Conservation (phyloP, 2,888 invertebrate genomes). For the Phaonia tiefii region DNA sequence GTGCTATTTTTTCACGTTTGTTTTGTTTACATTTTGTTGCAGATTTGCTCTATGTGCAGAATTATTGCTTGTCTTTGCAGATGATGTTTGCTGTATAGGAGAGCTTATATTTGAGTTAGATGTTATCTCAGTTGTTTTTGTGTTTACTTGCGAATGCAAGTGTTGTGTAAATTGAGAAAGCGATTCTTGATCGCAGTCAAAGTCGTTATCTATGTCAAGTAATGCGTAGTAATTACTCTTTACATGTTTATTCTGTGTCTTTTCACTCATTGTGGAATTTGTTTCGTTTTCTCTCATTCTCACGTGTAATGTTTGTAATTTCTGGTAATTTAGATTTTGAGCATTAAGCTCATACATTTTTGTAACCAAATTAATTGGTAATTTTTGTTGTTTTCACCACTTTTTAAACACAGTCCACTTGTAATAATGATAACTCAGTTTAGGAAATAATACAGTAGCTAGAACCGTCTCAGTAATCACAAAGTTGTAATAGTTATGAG, state of each 20-base stretch:
- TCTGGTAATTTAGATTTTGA: not conserved
- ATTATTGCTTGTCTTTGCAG: not conserved
- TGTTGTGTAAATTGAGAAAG: not conserved
- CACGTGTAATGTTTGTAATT: not conserved
- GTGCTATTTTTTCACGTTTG: conserved; percentile 31
- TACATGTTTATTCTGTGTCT: not conserved
- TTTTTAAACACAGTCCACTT: not conserved
- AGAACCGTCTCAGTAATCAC: not conserved
- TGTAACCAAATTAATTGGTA: not conserved
- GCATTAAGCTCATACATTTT: not conserved
- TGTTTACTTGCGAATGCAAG: not conserved
- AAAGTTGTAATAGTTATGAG: not conserved
- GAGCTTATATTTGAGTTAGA: not conserved
- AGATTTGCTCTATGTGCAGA: not conserved
- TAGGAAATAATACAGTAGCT: not conserved
- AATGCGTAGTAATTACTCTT: conserved; percentile 11
- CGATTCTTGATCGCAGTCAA: not conserved
- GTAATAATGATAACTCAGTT: too few relatives aligned
- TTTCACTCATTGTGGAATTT: not conserved
- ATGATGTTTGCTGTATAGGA: not conserved
- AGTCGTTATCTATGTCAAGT: not conserved
- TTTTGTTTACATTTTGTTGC: not conserved
- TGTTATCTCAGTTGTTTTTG: not conserved
- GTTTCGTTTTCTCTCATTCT: not conserved
- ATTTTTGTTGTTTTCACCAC: not conserved